Evolutionary conservation across 2,888 invertebrate genomes (phyloP), one percentile per base, ranked within the genome.

Genomic region (Portevinia maculata): DNA sequence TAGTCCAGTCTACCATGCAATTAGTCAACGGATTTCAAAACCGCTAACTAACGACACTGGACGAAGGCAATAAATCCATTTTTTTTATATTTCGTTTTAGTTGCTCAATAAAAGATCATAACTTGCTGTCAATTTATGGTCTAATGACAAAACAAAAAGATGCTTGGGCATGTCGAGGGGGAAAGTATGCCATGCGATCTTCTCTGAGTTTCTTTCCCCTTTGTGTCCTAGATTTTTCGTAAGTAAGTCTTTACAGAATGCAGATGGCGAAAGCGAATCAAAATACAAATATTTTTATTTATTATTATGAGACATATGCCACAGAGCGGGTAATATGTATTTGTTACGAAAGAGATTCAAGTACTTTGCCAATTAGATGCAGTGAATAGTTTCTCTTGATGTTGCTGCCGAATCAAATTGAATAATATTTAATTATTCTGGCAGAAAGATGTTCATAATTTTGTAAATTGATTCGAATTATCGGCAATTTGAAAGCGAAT

Each of bases 111-210:
- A 34, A 60, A 46, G 46, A 44, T 62, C 46, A 62, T 13, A 55
- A 50, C 50, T 46, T 21, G 74, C 39, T 65, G 65, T 2, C 41
- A 57, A 41, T 74, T 65, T 81, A 32, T 59, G 65, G 59, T 57
- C 64, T 60, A 76, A 70, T 65, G 75, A 15, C 19, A 67, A 55
- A 17, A 37, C 50, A n/a, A 9, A 64, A 34, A 37, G 39, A 30
- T 57, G 62, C 34, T 57, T n/a, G n/a, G 76, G 24, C 15, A 24
- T 24, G 55, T 37, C 13, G 59, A 24, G 37, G 70, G 62, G 48
- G 70, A 81, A 81, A 81, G 81, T 81, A 48, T 81, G 81, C 70
- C 76, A 70, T 70, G n/a, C n/a, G 64, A 70, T 74, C 44, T 65
- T 46, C 55, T 39, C 15, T 44, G 69, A 70, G 57, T 81, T 81